Evolutionary conservation across 2,888 invertebrate genomes (phyloP), one percentile per base, ranked within the genome.

Genomic region (Eupithecia tripunctaria): DNA sequence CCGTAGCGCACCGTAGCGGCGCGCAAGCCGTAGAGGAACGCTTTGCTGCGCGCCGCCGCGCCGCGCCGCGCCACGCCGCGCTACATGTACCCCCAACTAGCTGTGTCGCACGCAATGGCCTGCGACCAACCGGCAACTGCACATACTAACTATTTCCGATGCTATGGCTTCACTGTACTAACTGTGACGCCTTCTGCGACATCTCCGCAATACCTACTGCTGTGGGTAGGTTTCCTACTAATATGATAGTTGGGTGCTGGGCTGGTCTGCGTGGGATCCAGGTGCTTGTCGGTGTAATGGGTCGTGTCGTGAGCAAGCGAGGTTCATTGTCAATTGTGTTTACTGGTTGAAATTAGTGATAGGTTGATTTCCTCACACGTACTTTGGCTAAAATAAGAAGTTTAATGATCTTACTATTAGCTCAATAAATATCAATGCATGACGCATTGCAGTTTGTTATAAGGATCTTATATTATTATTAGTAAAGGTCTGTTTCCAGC

Each of bases 51-150:
- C 80, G 27, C 71, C 75, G 72, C 75, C 27, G 69, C 75, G 79
- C 73, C 67, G 63, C 74, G 79, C 77, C 67, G 72, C 77, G 77
- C 74, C 69, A 78, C 83, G 85, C 81, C 83, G 84, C 86, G 86
- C 80, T 77, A 84, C 86, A 87, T 85, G 82, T 82, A 80, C 81
- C 78, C 76, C 84, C 85, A 88, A 89, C 88, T 83, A 88, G 88
- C 84, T 88, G 89, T 86, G 81, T 79, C 86, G 83, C 81, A 72
- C 71, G 79, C 78, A 84, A 85, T 84, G 85, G 83, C 82, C 81
- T 82, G 86, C 83, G 81, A 75, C 82, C 82, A 81, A 79, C 82
- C 80, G 77, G 80, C 81, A 79, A 51, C 62, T 27, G 21, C 74
- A 67, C 76, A 1, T 64, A 73, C 68, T 25, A 29, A 69, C 73